Percentiles rank a stretch among this genome's conserved stretches.
These are phyloP conservation scores for Eulemur rufifrons DNA, from an alignment of 2,113 vertebrate genomes.

Conservation along the genomic window DNA sequence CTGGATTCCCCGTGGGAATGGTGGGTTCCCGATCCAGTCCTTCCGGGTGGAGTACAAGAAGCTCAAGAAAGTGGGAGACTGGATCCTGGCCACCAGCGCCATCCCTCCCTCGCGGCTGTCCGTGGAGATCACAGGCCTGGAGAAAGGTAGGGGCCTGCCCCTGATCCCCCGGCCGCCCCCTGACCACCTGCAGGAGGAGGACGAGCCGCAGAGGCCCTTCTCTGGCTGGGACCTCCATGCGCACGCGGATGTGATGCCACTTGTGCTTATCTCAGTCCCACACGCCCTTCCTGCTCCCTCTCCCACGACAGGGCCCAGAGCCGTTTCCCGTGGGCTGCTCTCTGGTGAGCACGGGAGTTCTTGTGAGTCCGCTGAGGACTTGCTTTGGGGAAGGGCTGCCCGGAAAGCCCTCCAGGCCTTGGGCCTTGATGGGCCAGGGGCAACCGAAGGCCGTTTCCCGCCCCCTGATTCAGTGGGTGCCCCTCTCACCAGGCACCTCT, in stretches of 20 bases:
- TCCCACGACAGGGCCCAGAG: not conserved
- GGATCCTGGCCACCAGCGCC: constrained; percentile 93
- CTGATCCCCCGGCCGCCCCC: not conserved
- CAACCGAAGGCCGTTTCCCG: not conserved
- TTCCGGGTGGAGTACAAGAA: constrained; percentile 97
- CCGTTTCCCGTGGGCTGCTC: not conserved
- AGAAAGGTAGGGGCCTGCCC: constrained; percentile 90
- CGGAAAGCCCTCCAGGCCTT: not conserved
- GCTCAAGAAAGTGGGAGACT: constrained; percentile 93
- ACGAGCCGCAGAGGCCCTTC: not conserved
- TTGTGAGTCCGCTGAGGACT: not conserved
- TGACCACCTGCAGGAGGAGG: not conserved
- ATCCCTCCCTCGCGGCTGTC: constrained; percentile 97
- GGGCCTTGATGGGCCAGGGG: not conserved
- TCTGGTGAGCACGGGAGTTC: not conserved
- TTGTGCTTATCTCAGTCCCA: not conserved
- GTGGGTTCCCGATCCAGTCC: constrained; percentile 96
- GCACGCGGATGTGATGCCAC: accelerated
- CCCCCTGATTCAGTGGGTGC: not conserved
- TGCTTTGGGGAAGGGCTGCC: not conserved
- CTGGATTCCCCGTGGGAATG: constrained; percentile 97
- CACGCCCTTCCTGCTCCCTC: not conserved
- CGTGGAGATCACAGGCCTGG: constrained; percentile 94
- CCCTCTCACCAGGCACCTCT: constrained; percentile 87
- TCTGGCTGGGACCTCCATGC: not conserved